Conservation (phyloP, 2,797 vertebrate species). For the Choloepus didactylus region DNA sequence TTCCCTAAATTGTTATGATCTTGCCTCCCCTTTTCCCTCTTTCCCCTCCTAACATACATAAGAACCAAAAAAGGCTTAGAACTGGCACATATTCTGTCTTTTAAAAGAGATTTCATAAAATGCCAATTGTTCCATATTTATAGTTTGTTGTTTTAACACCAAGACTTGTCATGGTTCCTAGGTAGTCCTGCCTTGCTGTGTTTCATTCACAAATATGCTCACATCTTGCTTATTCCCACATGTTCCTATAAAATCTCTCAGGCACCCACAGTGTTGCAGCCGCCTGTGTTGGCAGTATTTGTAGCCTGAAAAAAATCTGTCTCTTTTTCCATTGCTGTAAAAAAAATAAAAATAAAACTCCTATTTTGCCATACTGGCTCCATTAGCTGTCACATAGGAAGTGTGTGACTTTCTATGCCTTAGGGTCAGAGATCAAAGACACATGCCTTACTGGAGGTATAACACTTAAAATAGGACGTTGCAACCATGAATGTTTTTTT, state of each 20-base stretch:
- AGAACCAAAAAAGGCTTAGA: constrained; percentile 42
- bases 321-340: constrained; percentile 51
- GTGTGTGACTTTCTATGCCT: background rate
- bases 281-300: constrained; percentile 74
- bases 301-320: constrained; percentile 47
- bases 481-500: constrained; percentile 1
- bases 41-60: background rate
- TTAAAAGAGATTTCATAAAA: constrained; percentile 66
- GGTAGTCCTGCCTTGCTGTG: constrained; percentile 67
- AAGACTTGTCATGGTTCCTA: constrained; percentile 65
- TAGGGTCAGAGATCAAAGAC: constrained; percentile 27
- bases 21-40: background rate
- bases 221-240: constrained; percentile 70
- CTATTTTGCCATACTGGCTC: constrained; percentile 37
- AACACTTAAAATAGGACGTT: background rate
- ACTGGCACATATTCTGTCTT: constrained; percentile 35
- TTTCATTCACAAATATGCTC: constrained; percentile 77
- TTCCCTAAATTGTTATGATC: background rate
- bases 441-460: background rate
- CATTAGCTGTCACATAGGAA: constrained; percentile 36
- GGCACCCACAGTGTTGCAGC: constrained; percentile 71
- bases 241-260: constrained; percentile 65
- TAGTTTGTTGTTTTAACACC: constrained; percentile 73
- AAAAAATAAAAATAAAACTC: constrained; percentile 67
- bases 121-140: constrained; percentile 60